Evolutionary conservation across 2,888 invertebrate genomes (phyloP).

Genomic region (Megamerina dolium): DNA sequence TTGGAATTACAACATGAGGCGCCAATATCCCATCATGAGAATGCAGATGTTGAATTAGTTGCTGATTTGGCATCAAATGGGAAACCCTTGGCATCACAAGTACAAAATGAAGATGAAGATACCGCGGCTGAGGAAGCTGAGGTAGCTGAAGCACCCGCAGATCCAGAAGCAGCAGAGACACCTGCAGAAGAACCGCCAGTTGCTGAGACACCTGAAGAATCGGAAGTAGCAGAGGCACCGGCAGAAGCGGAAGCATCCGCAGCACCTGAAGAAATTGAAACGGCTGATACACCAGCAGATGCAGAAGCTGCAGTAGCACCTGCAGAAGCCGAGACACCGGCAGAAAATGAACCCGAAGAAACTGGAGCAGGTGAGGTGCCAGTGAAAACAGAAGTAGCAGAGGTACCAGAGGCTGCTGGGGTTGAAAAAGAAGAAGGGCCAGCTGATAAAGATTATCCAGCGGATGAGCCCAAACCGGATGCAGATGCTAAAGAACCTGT

Average conservation of each 20-base stretch:
- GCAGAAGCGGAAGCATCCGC: constrained; percentile 2
- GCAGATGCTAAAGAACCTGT: not conserved
- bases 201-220: not conserved
- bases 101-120: not conserved
- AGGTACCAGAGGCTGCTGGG: not conserved
- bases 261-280: not conserved
- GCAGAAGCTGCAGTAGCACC: not conserved
- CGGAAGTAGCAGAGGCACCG: not conserved
- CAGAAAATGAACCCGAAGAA: not conserved
- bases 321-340: not conserved
- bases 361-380: not conserved
- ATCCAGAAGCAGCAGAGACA: not conserved
- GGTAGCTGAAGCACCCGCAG: constrained; percentile 7
- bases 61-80: constrained; percentile 2
- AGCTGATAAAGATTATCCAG: constrained; percentile 2
- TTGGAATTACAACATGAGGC: too few relatives aligned
- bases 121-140: not conserved
- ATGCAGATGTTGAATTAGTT: not conserved
- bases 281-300: not conserved
- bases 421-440: not conserved
- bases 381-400: not conserved
- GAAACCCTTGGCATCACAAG: not conserved
- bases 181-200: not conserved
- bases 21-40: not conserved
- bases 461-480: constrained; percentile 3